Evolutionary conservation across 2,888 invertebrate species (phyloP).

Genomic region (Bhutanitis thaidina): DNA sequence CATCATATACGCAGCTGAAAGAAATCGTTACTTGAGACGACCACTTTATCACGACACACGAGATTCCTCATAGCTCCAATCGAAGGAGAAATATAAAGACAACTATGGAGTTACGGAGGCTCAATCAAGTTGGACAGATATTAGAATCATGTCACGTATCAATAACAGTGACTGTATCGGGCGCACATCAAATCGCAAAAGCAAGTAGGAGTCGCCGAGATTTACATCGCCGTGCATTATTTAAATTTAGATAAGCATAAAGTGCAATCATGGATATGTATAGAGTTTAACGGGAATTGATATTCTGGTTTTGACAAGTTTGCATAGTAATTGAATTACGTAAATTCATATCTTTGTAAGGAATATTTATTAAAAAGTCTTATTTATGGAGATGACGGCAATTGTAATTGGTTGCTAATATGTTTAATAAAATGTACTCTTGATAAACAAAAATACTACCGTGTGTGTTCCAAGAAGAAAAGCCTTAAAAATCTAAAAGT

Average conservation of each 20-base stretch:
- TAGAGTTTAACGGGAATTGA: background rate
- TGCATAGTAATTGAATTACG: too few species aligned
- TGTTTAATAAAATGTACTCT: too few species aligned
- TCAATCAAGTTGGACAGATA: conserved; percentile 7
- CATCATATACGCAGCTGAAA: conserved; percentile 17
- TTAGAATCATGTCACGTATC: conserved; percentile 24
- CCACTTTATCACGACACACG: conserved; percentile 26
- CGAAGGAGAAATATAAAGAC: background rate
- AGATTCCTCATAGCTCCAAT: background rate
- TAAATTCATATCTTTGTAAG: too few species aligned
- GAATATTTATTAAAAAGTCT: too few species aligned
- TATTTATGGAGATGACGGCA: too few species aligned
- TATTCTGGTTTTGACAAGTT: too few species aligned
- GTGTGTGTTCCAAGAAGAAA: too few species aligned
- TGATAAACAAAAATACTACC: too few species aligned
- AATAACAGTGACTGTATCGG: conserved; percentile 20
- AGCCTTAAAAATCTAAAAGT: too few species aligned
- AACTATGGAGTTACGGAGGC: background rate
- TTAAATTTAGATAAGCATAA: conserved; percentile 1
- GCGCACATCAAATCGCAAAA: conserved; percentile 13
- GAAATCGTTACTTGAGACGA: conserved; percentile 5
- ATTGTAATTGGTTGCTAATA: too few species aligned
- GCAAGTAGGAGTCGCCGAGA: conserved; percentile 1
- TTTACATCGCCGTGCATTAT: background rate
- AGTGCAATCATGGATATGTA: background rate